A percentile compares a stretch with the other conserved stretches of the same genome.
These are phyloP conservation scores for Chrysomela aeneicollis DNA, from an alignment of 2,888 invertebrate genomes.

Conservation along the genomic window DNA sequence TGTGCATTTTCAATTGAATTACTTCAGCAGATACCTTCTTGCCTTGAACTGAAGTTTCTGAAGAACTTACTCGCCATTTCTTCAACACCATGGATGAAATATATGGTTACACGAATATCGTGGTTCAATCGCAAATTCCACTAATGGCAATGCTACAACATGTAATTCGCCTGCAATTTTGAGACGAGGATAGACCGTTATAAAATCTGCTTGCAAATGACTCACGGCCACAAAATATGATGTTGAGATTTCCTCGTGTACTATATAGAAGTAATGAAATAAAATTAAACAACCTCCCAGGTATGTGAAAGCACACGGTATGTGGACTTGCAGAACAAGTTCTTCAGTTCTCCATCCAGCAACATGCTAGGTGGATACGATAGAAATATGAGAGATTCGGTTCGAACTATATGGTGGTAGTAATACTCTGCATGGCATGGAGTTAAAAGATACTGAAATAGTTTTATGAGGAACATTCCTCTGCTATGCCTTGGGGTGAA, in stretches of 20 bases:
- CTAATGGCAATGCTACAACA: background rate
- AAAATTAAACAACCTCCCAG: conserved; percentile 40
- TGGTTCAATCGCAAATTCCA: background rate
- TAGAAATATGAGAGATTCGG: background rate
- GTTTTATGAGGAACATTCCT: background rate
- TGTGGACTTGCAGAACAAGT: conserved; percentile 43
- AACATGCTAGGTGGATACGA: background rate
- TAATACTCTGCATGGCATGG: too few relatives aligned
- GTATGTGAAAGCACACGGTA: conserved; percentile 41
- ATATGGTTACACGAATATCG: background rate
- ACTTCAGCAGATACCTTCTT: too few relatives aligned
- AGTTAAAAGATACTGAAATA: background rate
- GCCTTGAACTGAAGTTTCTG: too few relatives aligned
- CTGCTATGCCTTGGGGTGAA: too few relatives aligned
- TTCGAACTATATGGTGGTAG: background rate
- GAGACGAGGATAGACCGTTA: conserved; percentile 21
- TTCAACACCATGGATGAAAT: too few relatives aligned
- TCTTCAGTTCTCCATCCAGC: conserved; percentile 27
- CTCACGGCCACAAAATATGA: conserved; percentile 36
- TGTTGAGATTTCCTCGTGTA: conserved; percentile 37
- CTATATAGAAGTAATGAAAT: conserved; percentile 30
- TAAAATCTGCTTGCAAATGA: conserved; percentile 30
- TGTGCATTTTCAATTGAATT: too few relatives aligned
- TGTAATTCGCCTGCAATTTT: background rate
- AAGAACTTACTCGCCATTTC: too few relatives aligned